Conservation (phyloP, 2,888 invertebrate species). For the Thereva unica region DNA sequence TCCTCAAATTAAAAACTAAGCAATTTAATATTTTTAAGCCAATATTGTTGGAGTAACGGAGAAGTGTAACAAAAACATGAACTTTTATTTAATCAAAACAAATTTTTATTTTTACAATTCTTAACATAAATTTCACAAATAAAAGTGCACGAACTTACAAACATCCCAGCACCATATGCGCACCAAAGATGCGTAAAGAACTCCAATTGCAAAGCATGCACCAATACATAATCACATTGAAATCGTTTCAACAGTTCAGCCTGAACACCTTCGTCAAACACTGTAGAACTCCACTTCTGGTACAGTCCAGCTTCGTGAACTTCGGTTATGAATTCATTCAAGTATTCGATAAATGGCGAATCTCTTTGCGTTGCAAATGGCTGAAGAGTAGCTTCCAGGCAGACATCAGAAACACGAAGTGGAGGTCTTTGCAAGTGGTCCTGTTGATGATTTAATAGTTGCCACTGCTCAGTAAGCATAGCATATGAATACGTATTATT, state of each 20-base stretch:
- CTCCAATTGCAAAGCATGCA: too few species aligned
- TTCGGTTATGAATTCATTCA: constrained; percentile 10
- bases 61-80: too few species aligned
- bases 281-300: constrained; percentile 4
- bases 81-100: too few species aligned
- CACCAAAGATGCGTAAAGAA: too few species aligned
- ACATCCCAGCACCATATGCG: too few species aligned
- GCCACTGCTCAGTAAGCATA: neutral
- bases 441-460: constrained; percentile 15
- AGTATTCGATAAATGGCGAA: constrained; percentile 27
- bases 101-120: too few species aligned
- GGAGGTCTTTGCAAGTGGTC: neutral
- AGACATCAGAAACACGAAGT: constrained; percentile 16
- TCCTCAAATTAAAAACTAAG: too few species aligned
- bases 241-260: neutral
- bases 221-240: too few species aligned
- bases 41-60: too few species aligned
- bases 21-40: too few species aligned
- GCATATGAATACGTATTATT: constrained; percentile 26
- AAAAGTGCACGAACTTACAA: too few species aligned
- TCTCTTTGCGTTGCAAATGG: constrained; percentile 21
- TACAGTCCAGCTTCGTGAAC: constrained; percentile 13
- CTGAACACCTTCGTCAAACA: constrained; percentile 12
- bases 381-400: constrained; percentile 9
- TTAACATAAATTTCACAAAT: too few species aligned